Evolutionary conservation across 2,113 vertebrate genomes (phyloP).

Genomic region (Brachyhypopomus gauderio): DNA sequence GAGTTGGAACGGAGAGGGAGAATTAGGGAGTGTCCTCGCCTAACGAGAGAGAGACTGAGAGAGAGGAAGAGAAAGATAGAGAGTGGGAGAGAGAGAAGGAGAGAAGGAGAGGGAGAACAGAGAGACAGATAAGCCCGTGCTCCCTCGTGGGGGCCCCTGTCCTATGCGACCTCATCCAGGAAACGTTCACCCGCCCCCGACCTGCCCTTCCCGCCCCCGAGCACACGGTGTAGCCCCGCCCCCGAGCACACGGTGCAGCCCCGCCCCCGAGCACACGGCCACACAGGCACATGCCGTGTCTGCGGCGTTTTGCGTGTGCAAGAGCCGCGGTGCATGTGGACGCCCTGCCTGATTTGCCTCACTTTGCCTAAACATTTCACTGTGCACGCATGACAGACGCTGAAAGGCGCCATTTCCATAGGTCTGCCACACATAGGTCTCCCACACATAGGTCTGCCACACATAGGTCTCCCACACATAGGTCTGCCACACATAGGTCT

Average conservation of each 20-base stretch:
- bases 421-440: constrained; percentile 48
- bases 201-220: background rate
- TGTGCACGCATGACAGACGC: constrained; percentile 36
- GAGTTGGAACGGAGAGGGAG: constrained; percentile 57
- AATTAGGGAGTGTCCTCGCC: constrained; percentile 58
- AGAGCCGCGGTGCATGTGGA: background rate
- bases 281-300: background rate
- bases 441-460: too few relatives aligned
- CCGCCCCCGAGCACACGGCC: too few relatives aligned
- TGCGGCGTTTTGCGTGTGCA: constrained; percentile 36
- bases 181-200: background rate
- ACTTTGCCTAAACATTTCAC: constrained; percentile 53
- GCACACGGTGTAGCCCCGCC: background rate
- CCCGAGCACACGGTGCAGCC: background rate
- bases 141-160: too few relatives aligned
- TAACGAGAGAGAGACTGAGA: constrained; percentile 54
- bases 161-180: background rate
- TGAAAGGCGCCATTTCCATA: constrained; percentile 50
- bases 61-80: background rate
- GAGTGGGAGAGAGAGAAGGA: background rate
- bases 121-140: background rate
- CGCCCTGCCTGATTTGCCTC: constrained; percentile 47
- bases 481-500: too few relatives aligned
- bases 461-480: too few relatives aligned
- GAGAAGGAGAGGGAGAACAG: background rate